phyloP scores from a whole-genome alignment of 2,888 invertebrate genomes.

The Drosophila siamana region DNA sequence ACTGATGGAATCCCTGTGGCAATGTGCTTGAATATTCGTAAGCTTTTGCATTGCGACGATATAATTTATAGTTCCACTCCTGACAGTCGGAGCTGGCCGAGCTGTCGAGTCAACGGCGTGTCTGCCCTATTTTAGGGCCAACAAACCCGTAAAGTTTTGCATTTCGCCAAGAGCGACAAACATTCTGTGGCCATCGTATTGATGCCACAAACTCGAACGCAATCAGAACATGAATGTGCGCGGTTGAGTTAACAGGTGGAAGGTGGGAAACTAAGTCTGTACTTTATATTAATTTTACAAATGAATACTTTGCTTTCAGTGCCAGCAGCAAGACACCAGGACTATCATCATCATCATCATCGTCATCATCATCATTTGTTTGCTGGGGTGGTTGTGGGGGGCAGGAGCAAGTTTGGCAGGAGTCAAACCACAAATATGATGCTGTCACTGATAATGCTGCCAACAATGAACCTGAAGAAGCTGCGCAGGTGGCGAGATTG shows the following conservation, averaged over 20 bases:
- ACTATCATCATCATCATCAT: slow-evolving; percentile 20
- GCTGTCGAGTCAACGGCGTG: too few species aligned
- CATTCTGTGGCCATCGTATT: slow-evolving; percentile 10
- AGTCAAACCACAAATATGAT: slow-evolving; percentile 59
- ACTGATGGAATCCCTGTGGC: too few species aligned
- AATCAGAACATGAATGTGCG: slow-evolving; percentile 11
- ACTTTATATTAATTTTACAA: slow-evolving; percentile 56
- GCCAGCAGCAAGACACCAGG: too few species aligned
- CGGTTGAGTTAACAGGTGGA: slow-evolving; percentile 7
- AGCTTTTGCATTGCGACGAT: too few species aligned
- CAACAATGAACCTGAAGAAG: slow-evolving; percentile 27
- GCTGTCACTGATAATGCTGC: slow-evolving; percentile 51
- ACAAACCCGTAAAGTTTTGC: neutral
- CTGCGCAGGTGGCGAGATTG: neutral
- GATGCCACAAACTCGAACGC: slow-evolving; percentile 9
- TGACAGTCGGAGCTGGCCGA: too few species aligned
- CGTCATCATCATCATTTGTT: slow-evolving; percentile 27
- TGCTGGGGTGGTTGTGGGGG: neutral
- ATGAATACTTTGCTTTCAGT: slow-evolving; percentile 42
- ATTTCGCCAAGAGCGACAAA: neutral
- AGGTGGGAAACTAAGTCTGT: slow-evolving; percentile 8
- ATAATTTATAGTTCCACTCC: too few species aligned
- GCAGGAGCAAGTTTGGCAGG: slow-evolving; percentile 47
- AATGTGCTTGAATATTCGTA: too few species aligned
- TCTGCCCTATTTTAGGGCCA: neutral